Conservation (phyloP, 2,797 vertebrate species). For the Sebastes matsubarae region DNA sequence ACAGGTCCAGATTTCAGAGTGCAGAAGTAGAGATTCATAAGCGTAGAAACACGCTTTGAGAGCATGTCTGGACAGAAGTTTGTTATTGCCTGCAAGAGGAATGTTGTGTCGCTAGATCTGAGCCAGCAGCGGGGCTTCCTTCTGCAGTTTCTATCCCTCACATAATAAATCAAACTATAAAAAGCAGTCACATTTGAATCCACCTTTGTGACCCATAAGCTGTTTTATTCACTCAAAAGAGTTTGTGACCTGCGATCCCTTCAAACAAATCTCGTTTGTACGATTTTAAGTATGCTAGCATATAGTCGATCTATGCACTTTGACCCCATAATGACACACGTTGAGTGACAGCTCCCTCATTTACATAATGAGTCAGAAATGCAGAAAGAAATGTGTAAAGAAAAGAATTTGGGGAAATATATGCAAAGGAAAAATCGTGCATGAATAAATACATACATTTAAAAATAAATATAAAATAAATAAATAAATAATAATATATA, state of each 20-base stretch:
- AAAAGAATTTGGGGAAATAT: too few relatives aligned
- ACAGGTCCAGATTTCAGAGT: not conserved
- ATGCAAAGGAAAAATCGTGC: too few relatives aligned
- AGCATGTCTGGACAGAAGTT: conserved; percentile 11
- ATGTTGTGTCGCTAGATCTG: not conserved
- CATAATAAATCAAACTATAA: not conserved
- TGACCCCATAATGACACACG: too few relatives aligned
- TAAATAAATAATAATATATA: too few relatives aligned
- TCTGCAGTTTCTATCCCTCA: not conserved
- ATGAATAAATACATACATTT: not conserved
- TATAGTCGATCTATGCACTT: too few relatives aligned
- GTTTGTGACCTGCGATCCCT: too few relatives aligned
- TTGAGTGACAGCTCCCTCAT: too few relatives aligned
- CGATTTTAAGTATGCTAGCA: not conserved
- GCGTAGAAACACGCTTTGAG: not conserved
- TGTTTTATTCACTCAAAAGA: too few relatives aligned
- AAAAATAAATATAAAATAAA: not conserved
- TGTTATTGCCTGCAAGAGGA: conserved; percentile 11
- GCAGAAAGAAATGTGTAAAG: too few relatives aligned
- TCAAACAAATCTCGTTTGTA: not conserved
- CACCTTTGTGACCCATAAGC: too few relatives aligned
- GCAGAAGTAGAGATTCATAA: not conserved
- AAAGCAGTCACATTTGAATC: not conserved
- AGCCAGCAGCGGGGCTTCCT: not conserved
- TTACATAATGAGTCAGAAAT: too few relatives aligned